A percentile compares a stretch with the other conserved stretches of the same genome.
phyloP scores from a whole-genome alignment of 2,888 invertebrate species.

The Scelioninae gen. 1 region DNA sequence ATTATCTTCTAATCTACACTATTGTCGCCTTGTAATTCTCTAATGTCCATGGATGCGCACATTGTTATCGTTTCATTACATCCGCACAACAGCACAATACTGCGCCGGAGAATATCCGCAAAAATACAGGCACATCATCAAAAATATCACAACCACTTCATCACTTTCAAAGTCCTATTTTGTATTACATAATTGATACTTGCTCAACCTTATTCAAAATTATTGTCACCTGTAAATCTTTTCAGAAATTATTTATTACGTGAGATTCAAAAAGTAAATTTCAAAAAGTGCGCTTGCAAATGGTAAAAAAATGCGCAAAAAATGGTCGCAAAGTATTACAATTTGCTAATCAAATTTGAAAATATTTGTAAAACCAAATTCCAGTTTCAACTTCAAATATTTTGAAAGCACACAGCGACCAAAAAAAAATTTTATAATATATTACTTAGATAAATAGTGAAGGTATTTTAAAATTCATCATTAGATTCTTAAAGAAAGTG shows the following conservation, averaged over 20 bases:
- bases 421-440: not conserved
- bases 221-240: no score
- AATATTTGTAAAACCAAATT: not conserved
- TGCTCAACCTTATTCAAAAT: no score
- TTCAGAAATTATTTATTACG: not conserved
- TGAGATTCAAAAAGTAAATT: no score
- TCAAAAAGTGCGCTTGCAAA: no score
- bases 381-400: not conserved
- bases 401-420: not conserved
- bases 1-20: slow-evolving; percentile 66
- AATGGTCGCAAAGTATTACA: no score
- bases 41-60: slow-evolving; percentile 51
- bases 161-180: slow-evolving; percentile 35
- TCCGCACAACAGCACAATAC: slow-evolving; percentile 9
- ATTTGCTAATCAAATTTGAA: not conserved
- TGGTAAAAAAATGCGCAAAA: no score
- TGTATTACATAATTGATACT: slow-evolving; percentile 5
- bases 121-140: slow-evolving; percentile 21
- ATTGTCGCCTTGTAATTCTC: slow-evolving; percentile 57
- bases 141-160: slow-evolving; percentile 43
- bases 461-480: slow-evolving; percentile 7
- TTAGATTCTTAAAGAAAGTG: no score
- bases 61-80: slow-evolving; percentile 58
- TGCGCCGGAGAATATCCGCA: slow-evolving; percentile 10
- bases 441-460: slow-evolving; percentile 9